phyloP scores from a whole-genome alignment of 2,888 invertebrate species.

The Scaptomyza parva region DNA sequence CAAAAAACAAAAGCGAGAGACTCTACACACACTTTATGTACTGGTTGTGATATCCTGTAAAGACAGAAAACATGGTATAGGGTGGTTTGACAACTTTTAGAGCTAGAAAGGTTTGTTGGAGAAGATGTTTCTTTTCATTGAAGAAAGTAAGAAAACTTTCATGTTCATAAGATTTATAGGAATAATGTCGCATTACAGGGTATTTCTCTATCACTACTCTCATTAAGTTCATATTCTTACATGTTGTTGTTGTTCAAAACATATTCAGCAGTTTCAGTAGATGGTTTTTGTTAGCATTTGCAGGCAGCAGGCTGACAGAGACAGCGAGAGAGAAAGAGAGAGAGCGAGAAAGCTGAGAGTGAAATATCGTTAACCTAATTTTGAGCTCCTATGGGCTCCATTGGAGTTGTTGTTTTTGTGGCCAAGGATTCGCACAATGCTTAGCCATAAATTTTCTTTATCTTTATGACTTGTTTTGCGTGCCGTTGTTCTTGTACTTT shows the following conservation, averaged over 20 bases:
- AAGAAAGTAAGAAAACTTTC: no score
- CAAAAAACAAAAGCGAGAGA: constrained; percentile 66
- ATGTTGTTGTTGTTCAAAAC: constrained; percentile 47
- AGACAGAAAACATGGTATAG: no score
- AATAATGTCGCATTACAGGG: no score
- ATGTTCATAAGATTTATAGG: no score
- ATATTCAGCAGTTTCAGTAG: constrained; percentile 51
- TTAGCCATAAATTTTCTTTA: constrained; percentile 64
- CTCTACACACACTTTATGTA: constrained; percentile 49
- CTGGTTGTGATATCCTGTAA: constrained; percentile 23
- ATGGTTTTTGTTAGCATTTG: constrained; percentile 37
- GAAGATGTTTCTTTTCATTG: no score
- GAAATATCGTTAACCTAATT: constrained; percentile 83
- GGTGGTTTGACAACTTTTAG: background rate
- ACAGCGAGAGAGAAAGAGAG: no score
- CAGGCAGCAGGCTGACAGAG: constrained; percentile 38
- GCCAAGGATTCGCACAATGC: constrained; percentile 59
- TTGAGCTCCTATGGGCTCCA: constrained; percentile 51
- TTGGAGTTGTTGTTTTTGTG: constrained; percentile 39
- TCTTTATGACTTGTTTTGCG: constrained; percentile 68
- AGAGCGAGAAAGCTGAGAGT: constrained; percentile 60
- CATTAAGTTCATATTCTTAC: background rate
- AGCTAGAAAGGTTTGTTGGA: no score
- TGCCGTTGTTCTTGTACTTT: constrained; percentile 24
- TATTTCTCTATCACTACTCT: background rate